A percentile compares a stretch with the other conserved stretches of the same genome.
These are phyloP conservation scores for Hyperopisus bebe DNA, from an alignment of 2,113 vertebrate species.

Conservation along the genomic window DNA sequence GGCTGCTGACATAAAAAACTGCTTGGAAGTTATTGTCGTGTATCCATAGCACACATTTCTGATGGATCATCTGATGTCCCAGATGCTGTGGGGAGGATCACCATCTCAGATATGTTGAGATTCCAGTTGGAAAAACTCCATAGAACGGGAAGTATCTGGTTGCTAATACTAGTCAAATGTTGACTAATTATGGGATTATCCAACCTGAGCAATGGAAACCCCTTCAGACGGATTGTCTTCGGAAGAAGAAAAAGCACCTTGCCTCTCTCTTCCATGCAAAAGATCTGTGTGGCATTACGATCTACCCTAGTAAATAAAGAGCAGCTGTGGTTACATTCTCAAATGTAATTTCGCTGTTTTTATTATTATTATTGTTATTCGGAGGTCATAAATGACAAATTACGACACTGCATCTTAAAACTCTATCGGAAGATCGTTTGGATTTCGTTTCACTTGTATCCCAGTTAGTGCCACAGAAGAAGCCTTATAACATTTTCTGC, in stretches of 20 bases:
- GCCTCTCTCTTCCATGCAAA: not conserved
- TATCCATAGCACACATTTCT: not conserved
- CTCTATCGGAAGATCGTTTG: not conserved
- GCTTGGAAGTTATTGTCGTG: not conserved
- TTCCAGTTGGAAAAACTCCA: not conserved
- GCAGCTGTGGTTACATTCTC: not conserved
- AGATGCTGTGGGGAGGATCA: not conserved
- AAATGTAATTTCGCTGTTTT: not conserved
- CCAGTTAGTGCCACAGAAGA: not conserved
- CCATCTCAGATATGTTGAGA: not conserved
- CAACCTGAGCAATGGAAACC: not conserved
- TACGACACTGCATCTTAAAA: not conserved
- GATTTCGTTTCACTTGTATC: not conserved
- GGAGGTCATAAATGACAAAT: not conserved
- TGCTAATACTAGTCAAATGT: conserved; percentile 3
- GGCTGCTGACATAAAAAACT: not conserved
- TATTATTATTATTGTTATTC: not conserved
- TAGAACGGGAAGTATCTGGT: not conserved
- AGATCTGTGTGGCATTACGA: not conserved
- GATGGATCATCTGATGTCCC: not conserved
- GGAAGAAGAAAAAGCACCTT: not conserved
- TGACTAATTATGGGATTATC: conserved; percentile 1
- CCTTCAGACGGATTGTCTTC: not conserved
- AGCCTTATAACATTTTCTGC: not conserved
- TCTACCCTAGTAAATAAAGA: not conserved